Evolutionary conservation across 2,888 invertebrate genomes (phyloP).

Genomic region (Dichetophora obliterata): DNA sequence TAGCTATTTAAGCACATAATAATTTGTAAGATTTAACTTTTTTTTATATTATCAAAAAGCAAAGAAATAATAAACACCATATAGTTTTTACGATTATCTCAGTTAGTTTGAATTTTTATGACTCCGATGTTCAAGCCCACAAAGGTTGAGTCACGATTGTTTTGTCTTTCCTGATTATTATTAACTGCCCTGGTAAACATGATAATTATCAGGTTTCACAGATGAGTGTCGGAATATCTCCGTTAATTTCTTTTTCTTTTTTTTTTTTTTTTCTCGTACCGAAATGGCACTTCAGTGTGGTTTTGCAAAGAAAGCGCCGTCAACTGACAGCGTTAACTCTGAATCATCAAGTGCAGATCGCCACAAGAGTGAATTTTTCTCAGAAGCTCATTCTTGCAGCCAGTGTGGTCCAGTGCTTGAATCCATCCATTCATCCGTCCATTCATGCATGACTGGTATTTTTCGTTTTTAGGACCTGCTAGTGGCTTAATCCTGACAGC

Average conservation of each 20-base stretch:
- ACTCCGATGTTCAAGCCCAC: background rate
- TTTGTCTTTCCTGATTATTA: background rate
- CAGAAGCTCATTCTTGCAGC: background rate
- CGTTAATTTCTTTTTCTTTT: conserved; percentile 1
- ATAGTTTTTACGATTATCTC: conserved; percentile 20
- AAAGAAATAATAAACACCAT: conserved; percentile 9
- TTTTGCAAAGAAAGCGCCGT: background rate
- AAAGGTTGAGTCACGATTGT: conserved; percentile 16
- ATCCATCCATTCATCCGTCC: background rate
- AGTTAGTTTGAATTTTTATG: conserved; percentile 2
- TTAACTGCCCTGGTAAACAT: background rate
- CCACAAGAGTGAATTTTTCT: background rate
- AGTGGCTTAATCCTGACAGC: background rate
- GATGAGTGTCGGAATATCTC: conserved; percentile 23
- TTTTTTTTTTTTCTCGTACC: too few species aligned
- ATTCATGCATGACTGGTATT: background rate
- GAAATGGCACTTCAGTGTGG: conserved; percentile 1
- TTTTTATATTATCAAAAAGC: background rate
- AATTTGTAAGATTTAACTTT: conserved; percentile 5
- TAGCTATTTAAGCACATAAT: background rate
- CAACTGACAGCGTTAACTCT: background rate
- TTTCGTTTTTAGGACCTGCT: background rate
- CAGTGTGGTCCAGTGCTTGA: background rate
- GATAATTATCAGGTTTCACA: conserved; percentile 15
- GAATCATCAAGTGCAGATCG: conserved; percentile 6